phyloP scores from a whole-genome alignment of 2,113 vertebrate genomes.

The Atractosteus spatula region DNA sequence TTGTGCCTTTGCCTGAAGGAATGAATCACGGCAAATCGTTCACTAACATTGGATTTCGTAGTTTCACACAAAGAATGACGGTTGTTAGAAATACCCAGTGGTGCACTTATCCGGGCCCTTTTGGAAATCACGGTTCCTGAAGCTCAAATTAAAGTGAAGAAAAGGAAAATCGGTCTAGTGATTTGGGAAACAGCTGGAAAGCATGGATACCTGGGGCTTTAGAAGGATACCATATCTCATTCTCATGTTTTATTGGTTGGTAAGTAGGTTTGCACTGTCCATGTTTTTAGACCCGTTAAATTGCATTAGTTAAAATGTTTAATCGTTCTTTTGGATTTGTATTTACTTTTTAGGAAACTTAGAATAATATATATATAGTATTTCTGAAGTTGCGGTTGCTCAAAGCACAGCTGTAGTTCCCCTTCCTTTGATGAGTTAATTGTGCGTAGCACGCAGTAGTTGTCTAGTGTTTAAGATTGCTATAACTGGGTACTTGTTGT shows the following conservation, averaged over 20 bases:
- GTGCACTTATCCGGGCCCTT: neutral
- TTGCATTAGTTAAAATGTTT: too few species aligned
- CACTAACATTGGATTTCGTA: neutral
- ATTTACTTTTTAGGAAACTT: too few species aligned
- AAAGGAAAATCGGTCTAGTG: too few species aligned
- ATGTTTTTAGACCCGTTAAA: too few species aligned
- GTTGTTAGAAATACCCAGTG: neutral
- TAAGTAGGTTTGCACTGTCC: constrained; percentile 29
- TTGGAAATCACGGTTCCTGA: neutral
- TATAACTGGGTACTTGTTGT: neutral
- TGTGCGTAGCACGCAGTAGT: too few species aligned
- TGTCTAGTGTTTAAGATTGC: neutral
- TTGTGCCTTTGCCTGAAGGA: neutral
- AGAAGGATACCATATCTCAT: constrained; percentile 21
- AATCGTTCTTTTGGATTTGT: too few species aligned
- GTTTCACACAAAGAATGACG: neutral
- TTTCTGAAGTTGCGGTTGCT: neutral
- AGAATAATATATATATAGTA: too few species aligned
- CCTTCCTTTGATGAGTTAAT: neutral
- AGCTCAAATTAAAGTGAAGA: neutral
- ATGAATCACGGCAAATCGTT: neutral
- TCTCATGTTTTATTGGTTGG: constrained; percentile 37
- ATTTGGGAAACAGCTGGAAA: too few species aligned
- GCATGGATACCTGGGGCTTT: constrained; percentile 39
- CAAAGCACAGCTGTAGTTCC: neutral